Evolutionary conservation across 1,140 invertebrate genomes (phyloP).

Genomic region (Aphis craccivora): DNA sequence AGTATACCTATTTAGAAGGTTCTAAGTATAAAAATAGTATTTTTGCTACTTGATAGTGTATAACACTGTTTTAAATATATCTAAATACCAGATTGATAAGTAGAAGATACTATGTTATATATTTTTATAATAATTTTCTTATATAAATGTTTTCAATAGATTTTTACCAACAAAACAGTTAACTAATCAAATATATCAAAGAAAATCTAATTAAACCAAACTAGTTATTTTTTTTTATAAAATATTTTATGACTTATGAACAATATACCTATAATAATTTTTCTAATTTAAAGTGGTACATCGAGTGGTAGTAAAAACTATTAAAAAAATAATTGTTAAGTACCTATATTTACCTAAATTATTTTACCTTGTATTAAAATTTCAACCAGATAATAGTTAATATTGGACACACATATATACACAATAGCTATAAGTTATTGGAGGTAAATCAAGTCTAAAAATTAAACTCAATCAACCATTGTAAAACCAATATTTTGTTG

Average conservation of each 20-base stretch:
- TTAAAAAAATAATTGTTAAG: not conserved
- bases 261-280: not conserved
- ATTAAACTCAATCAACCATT: not conserved
- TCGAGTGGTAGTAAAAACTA: not conserved
- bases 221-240: not conserved
- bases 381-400: not conserved
- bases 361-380: not conserved
- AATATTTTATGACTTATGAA: not conserved
- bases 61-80: not conserved
- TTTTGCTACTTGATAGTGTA: not conserved
- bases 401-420: too few species aligned
- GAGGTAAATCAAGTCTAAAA: not conserved
- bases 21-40: not conserved
- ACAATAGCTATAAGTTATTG: not conserved
- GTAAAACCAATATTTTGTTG: not conserved
- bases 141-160: not conserved
- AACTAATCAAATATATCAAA: not conserved
- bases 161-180: not conserved
- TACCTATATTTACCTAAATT: not conserved
- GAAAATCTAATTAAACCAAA: not conserved
- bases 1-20: too few species aligned
- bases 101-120: not conserved
- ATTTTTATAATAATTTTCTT: not conserved
- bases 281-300: not conserved
- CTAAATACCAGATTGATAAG: not conserved